Conservation (phyloP, 1,140 invertebrate genomes). For the Coenobita brevimanus region DNA sequence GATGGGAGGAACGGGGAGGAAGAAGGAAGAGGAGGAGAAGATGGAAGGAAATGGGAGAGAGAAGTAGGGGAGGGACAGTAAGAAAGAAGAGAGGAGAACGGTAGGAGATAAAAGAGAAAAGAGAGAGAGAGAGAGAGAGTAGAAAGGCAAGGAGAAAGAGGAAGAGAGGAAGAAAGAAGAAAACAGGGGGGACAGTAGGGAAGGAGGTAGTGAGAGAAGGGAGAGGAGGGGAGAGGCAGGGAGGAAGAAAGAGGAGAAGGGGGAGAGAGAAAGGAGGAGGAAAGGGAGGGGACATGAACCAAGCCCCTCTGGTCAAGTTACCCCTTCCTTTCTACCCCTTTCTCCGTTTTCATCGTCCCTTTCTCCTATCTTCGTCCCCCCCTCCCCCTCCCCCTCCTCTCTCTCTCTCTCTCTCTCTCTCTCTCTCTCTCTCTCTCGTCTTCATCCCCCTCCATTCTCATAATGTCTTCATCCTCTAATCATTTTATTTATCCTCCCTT, state of each 20-base stretch:
- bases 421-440: neutral
- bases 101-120: neutral
- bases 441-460: neutral
- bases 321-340: neutral
- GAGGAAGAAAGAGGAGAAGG: too few species aligned
- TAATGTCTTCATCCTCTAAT: neutral
- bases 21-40: neutral
- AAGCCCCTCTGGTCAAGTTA: slow-evolving; percentile 14
- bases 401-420: neutral
- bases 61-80: neutral
- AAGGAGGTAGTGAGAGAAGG: too few species aligned
- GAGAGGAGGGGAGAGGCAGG: too few species aligned
- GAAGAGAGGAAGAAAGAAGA: neutral
- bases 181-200: too few species aligned
- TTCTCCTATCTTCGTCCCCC: neutral
- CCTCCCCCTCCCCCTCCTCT: too few species aligned
- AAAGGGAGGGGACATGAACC: neutral
- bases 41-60: neutral
- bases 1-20: neutral
- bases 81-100: neutral
- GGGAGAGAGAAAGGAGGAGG: neutral
- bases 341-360: too few species aligned
- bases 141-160: neutral
- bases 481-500: neutral
- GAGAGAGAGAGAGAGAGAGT: neutral